Base-by-base conservation (phyloP, 2,113 vertebrate genomes). In the Pelusios castaneus region DNA sequence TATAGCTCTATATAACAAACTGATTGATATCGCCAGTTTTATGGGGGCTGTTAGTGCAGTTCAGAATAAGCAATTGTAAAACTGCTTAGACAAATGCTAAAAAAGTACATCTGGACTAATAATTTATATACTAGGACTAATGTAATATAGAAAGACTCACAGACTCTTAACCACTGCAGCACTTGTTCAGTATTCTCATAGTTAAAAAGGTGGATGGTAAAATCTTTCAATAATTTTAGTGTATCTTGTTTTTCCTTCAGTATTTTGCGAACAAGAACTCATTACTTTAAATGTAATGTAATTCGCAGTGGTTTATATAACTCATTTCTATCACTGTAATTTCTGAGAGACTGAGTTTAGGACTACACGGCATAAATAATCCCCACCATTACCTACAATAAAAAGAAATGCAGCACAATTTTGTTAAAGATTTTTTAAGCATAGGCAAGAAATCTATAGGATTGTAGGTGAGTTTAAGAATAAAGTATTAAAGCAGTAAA, bases 321-420 rank as follows among this genome's bases (percentile, higher is more conserved):
- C 90, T 93, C 87, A 97, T 93, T 94, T 84, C 60, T 88, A 16
- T 84, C 90, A 89, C 85, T 94, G 86, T 83, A 95, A 95, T 76
- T 94, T 96, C 92, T 95, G 90, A 82, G 93, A 81, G 91, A 97
- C 90, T 84, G 85, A 94, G 78, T 86, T 95, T 94, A 93, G 92
- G 85, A 95, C 95, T 58, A 79, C 75, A 93, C 80, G 84, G 88
- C 88, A 93, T 89, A 87, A 92, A 93, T 92, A 82, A 78, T 95
- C 85, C 80, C 89, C 58, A 82, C 77, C 76, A 89, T 75, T 77
- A 45, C 25, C 25, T 41, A 27, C 70, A 81, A 22, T 25, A 75
- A 75, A 43, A 75, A 45, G 43, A 43, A 45, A 6, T 17, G 10
- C 58, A 60, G 67, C 38, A 73, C n/a, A 19, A 31, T 70, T 70